These are phyloP conservation scores for Ophion costatus DNA, from an alignment of 2,888 invertebrate genomes.

Conservation along the genomic window DNA sequence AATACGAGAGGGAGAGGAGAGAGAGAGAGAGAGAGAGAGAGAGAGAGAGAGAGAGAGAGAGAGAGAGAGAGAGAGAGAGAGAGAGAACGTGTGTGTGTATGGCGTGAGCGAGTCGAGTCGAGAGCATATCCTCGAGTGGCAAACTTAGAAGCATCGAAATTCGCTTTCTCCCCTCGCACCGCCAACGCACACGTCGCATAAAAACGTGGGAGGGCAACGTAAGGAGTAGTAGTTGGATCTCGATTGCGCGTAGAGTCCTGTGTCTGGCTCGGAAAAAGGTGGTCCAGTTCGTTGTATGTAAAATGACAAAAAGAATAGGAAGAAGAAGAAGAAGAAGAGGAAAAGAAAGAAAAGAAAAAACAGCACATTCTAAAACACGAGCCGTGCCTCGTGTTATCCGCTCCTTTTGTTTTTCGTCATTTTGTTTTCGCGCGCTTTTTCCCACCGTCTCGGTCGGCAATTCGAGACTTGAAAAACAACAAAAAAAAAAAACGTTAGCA, in stretches of 20 bases:
- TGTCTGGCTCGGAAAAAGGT: conserved; percentile 65
- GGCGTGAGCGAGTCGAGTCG: conserved; percentile 41
- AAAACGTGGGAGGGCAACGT: neutral
- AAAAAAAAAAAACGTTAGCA: neutral
- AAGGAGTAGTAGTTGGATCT: conserved; percentile 60
- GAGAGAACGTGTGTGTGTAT: neutral
- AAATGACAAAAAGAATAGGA: conserved; percentile 63
- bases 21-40: conserved; percentile 18
- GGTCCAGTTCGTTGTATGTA: conserved; percentile 77
- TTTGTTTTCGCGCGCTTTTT: conserved; percentile 37
- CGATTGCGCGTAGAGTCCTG: conserved; percentile 71
- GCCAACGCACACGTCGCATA: conserved; percentile 48
- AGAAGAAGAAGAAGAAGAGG: neutral
- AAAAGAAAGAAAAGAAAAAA: no score
- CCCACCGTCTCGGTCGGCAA: conserved; percentile 32
- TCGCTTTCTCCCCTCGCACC: conserved; percentile 1
- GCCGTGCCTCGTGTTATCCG: conserved; percentile 71
- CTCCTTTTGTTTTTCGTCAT: no score
- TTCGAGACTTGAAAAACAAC: conserved; percentile 22
- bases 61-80: neutral
- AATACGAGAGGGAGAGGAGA: conserved; percentile 11
- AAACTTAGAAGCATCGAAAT: no score
- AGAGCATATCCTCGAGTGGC: no score
- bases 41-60: neutral
- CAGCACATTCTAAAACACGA: conserved; percentile 71